Evolutionary conservation across 1,140 invertebrate genomes (phyloP), one percentile per base, ranked within the genome.

Genomic region (Brachystomella parvula): DNA sequence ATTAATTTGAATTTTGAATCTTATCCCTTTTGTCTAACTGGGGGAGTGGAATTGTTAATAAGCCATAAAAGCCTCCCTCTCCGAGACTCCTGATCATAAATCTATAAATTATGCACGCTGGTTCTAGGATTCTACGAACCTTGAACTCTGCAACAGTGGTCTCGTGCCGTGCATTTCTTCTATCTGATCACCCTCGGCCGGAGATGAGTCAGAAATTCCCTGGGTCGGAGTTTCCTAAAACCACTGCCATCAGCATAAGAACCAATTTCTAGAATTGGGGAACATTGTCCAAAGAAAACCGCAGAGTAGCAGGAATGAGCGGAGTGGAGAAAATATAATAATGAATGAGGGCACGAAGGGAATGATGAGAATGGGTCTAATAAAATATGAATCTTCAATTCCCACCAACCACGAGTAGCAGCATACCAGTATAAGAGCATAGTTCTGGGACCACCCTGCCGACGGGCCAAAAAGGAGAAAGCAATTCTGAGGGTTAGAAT

Each of bases 31-130:
- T n/a, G n/a, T n/a, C n/a, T n/a, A n/a, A n/a, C n/a, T n/a, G n/a
- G n/a, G n/a, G n/a, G 49, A 26, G 49, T 15, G 15, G 49, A 53
- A 53, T 53, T 53, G 49, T 53, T 53, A 53, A 53, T 53, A 53
- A 53, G 49, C 49, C 49, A 26, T 19, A 53, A 26, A 26, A 24
- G 12, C 49, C 49, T 9, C 35, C 49, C 49, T 53, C 49, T 24
- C 49, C 24, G 9, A 6, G 21, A 53, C 15, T 24, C 15, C 12
- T 15, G 24, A 3, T 53, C 49, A 53, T 53, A 53, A 53, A 53
- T 53, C 49, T 53, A 53, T 53, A 53, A 53, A 53, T 53, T 53
- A 53, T 53, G 49, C 49, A 53, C 6, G 24, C 15, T 24, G 49
- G 49, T 53, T 26, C 3, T 24, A 17, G 49, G 24, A 53, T 26